Base-by-base conservation (phyloP, 2,113 vertebrate genomes). In the Heterotilapia buettikoferi region DNA sequence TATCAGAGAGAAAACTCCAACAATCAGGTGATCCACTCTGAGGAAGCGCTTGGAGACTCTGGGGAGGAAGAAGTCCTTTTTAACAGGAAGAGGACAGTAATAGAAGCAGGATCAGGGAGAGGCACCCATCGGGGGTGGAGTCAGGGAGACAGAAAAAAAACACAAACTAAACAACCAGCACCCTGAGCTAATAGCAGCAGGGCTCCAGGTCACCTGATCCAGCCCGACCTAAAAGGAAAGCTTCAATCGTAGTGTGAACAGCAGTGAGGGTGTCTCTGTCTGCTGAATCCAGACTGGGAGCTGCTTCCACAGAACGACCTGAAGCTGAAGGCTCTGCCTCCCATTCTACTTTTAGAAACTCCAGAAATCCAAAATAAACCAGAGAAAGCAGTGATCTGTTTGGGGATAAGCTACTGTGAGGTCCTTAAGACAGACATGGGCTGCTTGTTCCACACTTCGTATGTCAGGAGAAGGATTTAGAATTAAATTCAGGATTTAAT, bases 271-370 rank as follows among this genome's bases (percentile, higher is more conserved):
- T 33, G 29, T 9, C 29, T 4, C 53, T 63, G 59, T 2, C 24
- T 29, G 6, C 40, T 45, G 40, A 45, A 45, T 14, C 68, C 21
- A 73, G 24, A 26, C 68, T 73, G 38, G 21, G 21, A 76, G 40
- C 68, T 73, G 40, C 21, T 47, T 1, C 40, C 40, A 47, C 21
- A 76, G 14, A 47, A 0, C 2, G 3, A 2, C 40, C 40, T 29
- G 68, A 76, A 47, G 40, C 68, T 73, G 40, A 9, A 45, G 21
- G 40, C 68, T 45, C 40, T 26, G 68, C 40, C 40, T 73, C 40
- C 40, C 68, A 0, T 26, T 45, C 14, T 45, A 11, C 68, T 18
- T 0, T 76, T 29, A 45, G 10, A 0, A 11, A 36, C 9, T 0
- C 18, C 6, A 36, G 31, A 6, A 66, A 61, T 9, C 59, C 31